phyloP scores from a whole-genome alignment of 2,113 vertebrate species.

The Anser brachyrhynchus region DNA sequence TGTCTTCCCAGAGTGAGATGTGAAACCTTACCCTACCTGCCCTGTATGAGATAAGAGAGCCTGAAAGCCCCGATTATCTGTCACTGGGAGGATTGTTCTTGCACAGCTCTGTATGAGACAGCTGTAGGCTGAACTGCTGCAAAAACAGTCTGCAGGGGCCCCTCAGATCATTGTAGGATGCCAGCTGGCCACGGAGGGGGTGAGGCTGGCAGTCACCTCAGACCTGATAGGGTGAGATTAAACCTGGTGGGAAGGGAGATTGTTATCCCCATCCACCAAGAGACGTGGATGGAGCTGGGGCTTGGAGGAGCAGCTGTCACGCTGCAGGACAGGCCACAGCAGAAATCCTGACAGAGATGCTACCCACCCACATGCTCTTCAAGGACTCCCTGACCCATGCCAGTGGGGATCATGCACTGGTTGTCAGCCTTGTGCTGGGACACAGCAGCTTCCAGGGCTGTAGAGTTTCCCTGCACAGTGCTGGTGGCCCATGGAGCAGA shows the following conservation, averaged over 20 bases:
- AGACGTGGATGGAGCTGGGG: fast-evolving
- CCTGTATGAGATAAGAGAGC: neutral
- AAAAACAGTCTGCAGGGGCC: neutral
- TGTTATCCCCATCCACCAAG: fast-evolving
- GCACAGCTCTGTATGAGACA: fast-evolving
- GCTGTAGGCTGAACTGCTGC: neutral
- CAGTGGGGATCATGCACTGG: neutral
- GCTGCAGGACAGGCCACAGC: neutral
- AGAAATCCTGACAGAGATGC: neutral
- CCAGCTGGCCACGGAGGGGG: fast-evolving
- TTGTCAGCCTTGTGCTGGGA: neutral
- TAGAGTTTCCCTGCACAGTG: neutral
- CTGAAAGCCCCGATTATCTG: neutral
- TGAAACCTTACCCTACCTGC: neutral
- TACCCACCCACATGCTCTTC: fast-evolving
- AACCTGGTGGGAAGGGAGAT: neutral
- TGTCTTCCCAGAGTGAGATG: neutral
- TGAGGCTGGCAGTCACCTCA: neutral
- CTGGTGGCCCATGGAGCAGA: neutral
- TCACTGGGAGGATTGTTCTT: neutral
- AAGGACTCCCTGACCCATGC: neutral
- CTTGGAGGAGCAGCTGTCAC: fast-evolving
- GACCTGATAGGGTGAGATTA: neutral
- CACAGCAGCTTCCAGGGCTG: neutral
- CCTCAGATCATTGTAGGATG: neutral